Base-by-base conservation (phyloP, 2,113 vertebrate genomes). In the Callithrix jacchus region DNA sequence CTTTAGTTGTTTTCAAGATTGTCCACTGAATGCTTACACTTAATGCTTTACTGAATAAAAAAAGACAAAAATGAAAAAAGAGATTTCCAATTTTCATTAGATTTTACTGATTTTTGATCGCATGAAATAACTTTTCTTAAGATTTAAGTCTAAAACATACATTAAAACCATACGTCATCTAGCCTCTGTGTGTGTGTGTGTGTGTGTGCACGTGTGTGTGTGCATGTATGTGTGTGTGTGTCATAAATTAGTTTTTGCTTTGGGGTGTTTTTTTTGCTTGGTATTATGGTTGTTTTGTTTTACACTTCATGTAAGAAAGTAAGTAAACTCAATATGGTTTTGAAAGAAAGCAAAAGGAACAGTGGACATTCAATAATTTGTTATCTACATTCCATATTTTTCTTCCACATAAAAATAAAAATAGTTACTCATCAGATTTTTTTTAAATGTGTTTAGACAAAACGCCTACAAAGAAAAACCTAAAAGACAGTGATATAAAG, bases 1-100 rank as follows among this genome's bases (percentile, higher is more conserved):
- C 17, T 49, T 93, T n/a, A 84, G 23, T 91, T 96, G 96, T 96
- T 97, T 92, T 95, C 71, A 92, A 84, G 66, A 96, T 85, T 98
- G 86, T 76, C 16, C 79, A 93, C 20, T 93, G 49, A 96, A 61
- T 30, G 6, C 7, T 49, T 61, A 52, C 37, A 89, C 1, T 52
- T 17, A 52, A 52, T 17, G 52, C 52, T 10, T 47, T 92, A 56
- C 18, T 94, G 89, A 95, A 76, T 85, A n/a, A 8, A 88, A 49
- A 87, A 94, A 66, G 6, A 92, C 92, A 93, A 52, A 61, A 47
- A 47, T 45, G 21, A 58, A 32, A 68, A 68, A 17, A 6, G 1
- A 71, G 94, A 93, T 98, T 96, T 73, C 12, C 8, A 90, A 21
- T 45, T 76, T 96, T 92, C 40, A 95, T 47, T 76, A 87, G 58